Evolutionary conservation across 2,888 invertebrate genomes (phyloP), one percentile per base, ranked within the genome.

Genomic region (Sminthurinus aureus): DNA sequence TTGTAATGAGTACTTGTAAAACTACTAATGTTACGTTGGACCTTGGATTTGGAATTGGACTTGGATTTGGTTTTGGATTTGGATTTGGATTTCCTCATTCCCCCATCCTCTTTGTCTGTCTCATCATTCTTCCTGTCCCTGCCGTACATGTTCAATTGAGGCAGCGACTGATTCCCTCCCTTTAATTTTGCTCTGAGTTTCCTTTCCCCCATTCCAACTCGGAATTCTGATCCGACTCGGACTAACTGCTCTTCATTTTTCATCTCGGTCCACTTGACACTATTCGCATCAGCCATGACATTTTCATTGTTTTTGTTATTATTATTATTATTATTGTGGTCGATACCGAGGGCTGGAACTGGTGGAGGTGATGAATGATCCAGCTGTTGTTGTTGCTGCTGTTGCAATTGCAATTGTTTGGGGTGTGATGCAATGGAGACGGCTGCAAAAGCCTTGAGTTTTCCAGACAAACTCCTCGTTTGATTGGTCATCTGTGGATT

Each of bases 401-500:
- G 75, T 50, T 15, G 75, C 15, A 74, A 13, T 12, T 80, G 80
- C 13, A 71, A 51, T 38, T 79, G 52, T 38, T 38, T 38, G 38
- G 38, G 52, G 20, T 22, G 76, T 76, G 76, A 9, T n/a, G 52
- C 76, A 15, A 82, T 58, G 18, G 82, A 82, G n/a, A 82, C 67
- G 22, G 82, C 82, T 64, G 82, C 82, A 76, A 82, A 82, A n/a
- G 82, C 82, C 52, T 83, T 83, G 3, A 52, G 52, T 73, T 83
- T 83, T 4, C 52, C 66, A 15, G 58, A 22, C 77, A 52, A 22
- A 24, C 58, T 26, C 18, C 51, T 22, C 12, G 71, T 80, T 22
- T 13, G 80, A 73, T 69, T 73, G n/a, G 50, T n/a, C n/a, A 74
- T 64, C n/a, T 76, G 82, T 67, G 84, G 81, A 78, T 83, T 86